Base-by-base conservation (phyloP, 2,797 vertebrate genomes). In the Falco rusticolus region DNA sequence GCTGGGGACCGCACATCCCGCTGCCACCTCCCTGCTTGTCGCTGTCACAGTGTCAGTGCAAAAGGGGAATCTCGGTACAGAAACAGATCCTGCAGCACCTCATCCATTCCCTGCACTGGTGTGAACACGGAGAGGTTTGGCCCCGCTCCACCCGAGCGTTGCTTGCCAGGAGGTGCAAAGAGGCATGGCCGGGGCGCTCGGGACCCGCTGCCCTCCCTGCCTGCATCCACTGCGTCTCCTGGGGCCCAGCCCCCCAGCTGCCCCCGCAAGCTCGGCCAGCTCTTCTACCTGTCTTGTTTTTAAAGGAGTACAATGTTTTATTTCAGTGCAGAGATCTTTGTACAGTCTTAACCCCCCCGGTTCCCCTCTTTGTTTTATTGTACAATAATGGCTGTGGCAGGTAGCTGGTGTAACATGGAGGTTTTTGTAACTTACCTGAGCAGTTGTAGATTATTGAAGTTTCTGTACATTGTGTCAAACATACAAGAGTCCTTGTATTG, bases 401-500 rank as follows among this genome's bases (percentile, higher is more conserved):
- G 85, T n/a, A 41, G 82, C 87, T 78, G 94, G 64, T 89, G 91
- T 74, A 60, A 88, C 90, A 64, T 41, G 77, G 90, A 91, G 93
- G 91, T 63, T 71, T 94, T 94, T 95, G 95, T 95, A 93, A 96
- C 91, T 94, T 59, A 75, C 94, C 89, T 3, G 25, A 93, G 93
- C 95, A 93, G 96, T 93, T 96, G 97, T 97, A 97, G 97, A 97
- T 96, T 96, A 96, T 95, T 95, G 96, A 93, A 65, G 93, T 97
- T 97, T 96, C 97, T 97, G 97, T 98, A 97, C 96, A 96, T 96
- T 97, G 97, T 97, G 97, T 96, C 96, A 94, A 94, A 95, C 96
- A 94, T 82, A 79, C 97, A 97, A 39, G 95, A 96, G 96, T 97
- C 94, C 96, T 97, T 97, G 97, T 97, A 97, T 97, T 96, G 97